A percentile compares a stretch with the other conserved stretches of the same genome.
These are phyloP conservation scores for Syrista parreyssii DNA, from an alignment of 2,888 invertebrate species.

Conservation along the genomic window DNA sequence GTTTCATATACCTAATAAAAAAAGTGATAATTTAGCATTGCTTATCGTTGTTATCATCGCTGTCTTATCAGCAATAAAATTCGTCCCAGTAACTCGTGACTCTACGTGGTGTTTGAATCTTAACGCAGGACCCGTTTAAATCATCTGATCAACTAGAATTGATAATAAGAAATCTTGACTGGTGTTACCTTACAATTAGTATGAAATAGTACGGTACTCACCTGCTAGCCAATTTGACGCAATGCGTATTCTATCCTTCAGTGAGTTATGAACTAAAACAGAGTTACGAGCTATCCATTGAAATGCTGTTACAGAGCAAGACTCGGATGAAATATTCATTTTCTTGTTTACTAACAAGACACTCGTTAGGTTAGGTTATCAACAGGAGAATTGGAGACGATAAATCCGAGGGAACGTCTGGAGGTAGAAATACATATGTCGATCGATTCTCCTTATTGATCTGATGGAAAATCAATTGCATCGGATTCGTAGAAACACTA, in stretches of 20 bases:
- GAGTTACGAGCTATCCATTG: neutral
- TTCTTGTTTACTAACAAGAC: slow-evolving; percentile 37
- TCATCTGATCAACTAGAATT: neutral
- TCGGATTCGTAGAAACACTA: neutral
- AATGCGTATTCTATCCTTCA: neutral
- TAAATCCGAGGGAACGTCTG: neutral
- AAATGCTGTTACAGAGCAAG: neutral
- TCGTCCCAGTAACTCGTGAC: neutral
- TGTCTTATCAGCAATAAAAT: neutral
- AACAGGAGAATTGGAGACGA: slow-evolving; percentile 21
- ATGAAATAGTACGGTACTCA: neutral
- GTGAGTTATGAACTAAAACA: neutral
- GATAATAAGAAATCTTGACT: neutral
- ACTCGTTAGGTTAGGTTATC: slow-evolving; percentile 38
- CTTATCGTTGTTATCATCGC: neutral
- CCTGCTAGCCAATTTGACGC: neutral
- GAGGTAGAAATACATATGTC: neutral
- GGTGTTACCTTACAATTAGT: neutral
- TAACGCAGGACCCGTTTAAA: neutral
- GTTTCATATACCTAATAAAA: neutral
- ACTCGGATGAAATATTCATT: slow-evolving; percentile 38
- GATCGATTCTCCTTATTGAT: neutral
- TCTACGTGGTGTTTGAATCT: neutral
- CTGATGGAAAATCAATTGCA: neutral
- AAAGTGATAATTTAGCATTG: neutral